Conservation (phyloP, 2,888 invertebrate genomes). For the Scaptomyza flava region DNA sequence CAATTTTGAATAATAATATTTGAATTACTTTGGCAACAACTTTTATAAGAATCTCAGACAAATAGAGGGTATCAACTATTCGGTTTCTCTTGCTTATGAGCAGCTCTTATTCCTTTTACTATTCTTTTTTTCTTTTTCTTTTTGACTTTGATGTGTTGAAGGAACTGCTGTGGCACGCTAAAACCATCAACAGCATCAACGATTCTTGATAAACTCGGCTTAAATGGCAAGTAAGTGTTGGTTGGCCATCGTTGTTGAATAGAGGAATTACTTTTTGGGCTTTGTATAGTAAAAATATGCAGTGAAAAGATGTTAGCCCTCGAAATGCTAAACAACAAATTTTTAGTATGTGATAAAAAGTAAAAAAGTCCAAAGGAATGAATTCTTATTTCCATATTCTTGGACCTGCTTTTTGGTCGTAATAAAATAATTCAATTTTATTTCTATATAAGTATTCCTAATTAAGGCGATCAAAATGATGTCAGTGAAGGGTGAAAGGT, state of each 20-base stretch:
- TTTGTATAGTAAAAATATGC: background rate
- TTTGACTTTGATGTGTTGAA: conserved; percentile 46
- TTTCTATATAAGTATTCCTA: conserved; percentile 1
- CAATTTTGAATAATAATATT: no score
- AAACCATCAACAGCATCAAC: conserved; percentile 27
- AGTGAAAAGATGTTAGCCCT: background rate
- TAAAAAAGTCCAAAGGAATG: background rate
- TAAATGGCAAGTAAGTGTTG: conserved; percentile 30
- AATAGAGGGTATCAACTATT: background rate
- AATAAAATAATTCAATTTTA: background rate
- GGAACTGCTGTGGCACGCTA: conserved; percentile 18
- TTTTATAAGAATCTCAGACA: no score
- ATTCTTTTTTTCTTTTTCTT: background rate
- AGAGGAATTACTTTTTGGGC: conserved; percentile 3
- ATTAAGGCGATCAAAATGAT: conserved; percentile 38
- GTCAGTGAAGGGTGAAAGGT: conserved; percentile 39
- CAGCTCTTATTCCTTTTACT: background rate
- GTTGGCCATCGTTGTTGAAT: conserved; percentile 4
- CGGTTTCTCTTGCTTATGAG: background rate
- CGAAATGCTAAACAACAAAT: background rate
- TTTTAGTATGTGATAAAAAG: no score
- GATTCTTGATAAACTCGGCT: conserved; percentile 26
- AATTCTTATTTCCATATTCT: background rate
- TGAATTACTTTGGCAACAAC: no score
- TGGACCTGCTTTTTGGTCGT: background rate